A percentile compares a stretch with the other conserved stretches of the same genome.
phyloP scores from a whole-genome alignment of 2,113 vertebrate species.

The Saguinus imperator region DNA sequence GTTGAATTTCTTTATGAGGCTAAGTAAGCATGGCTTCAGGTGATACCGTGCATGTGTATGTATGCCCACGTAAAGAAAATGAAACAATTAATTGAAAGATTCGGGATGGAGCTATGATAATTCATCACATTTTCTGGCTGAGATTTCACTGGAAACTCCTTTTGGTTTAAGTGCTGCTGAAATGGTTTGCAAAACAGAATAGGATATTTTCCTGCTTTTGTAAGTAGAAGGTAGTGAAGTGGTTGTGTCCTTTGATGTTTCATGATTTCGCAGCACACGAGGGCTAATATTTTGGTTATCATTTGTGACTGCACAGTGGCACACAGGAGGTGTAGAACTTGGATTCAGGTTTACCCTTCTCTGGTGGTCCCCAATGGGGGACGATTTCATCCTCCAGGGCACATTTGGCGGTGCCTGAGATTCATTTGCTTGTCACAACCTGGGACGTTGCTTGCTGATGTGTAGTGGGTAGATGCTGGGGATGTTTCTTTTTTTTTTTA shows the following conservation, averaged over 20 bases:
- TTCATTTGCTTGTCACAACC: not conserved
- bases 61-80: not conserved
- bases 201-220: not conserved
- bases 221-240: not conserved
- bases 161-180: not conserved
- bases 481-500: not conserved
- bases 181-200: not conserved
- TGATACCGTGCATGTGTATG: not conserved
- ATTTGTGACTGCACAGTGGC: not conserved
- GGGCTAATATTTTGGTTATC: not conserved
- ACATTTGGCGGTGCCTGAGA: not conserved
- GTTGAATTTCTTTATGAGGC: not conserved
- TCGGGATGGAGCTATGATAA: not conserved
- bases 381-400: not conserved
- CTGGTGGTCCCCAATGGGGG: not conserved
- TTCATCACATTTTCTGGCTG: not conserved
- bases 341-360: not conserved
- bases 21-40: not conserved
- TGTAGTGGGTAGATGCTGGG: not conserved
- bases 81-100: not conserved
- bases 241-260: not conserved
- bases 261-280: not conserved
- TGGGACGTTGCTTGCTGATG: not conserved
- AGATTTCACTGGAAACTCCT: slow-evolving; percentile 25
- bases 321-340: not conserved